A percentile compares a stretch with the other conserved stretches of the same genome.
Evolutionary conservation across 1,140 invertebrate genomes (phyloP).

Genomic region (Pararge aegeria): DNA sequence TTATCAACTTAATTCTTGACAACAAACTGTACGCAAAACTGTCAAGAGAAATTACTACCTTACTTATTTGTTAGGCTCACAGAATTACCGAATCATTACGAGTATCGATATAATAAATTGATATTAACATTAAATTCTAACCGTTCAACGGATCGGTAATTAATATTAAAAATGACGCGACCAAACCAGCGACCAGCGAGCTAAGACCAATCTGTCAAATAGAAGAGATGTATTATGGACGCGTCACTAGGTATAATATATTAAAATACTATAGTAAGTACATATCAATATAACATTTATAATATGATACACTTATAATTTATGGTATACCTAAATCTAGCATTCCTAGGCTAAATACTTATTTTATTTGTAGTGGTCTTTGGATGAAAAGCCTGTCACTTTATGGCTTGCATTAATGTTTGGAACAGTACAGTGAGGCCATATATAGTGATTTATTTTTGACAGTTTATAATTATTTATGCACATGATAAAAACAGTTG

Average conservation of each 20-base stretch:
- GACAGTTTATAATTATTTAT: not conserved
- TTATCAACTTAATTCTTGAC: not conserved
- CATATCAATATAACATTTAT: conserved; percentile 38
- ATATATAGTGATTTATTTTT: not conserved
- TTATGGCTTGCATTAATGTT: conserved; percentile 71
- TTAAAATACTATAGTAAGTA: conserved; percentile 13
- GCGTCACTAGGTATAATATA: too few species aligned
- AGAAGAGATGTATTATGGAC: too few species aligned
- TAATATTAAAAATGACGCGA: too few species aligned
- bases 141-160: too few species aligned
- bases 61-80: too few species aligned
- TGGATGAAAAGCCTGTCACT: conserved; percentile 75
- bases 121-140: too few species aligned
- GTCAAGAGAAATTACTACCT: too few species aligned
- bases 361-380: too few species aligned
- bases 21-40: not conserved
- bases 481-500: too few species aligned
- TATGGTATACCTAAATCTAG: conserved; percentile 63
- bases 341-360: conserved; percentile 71
- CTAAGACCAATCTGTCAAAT: not conserved
- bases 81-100: too few species aligned
- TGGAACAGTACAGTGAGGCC: conserved; percentile 44
- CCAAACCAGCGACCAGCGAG: too few species aligned
- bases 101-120: too few species aligned
- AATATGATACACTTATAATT: conserved; percentile 30